These are phyloP conservation scores for Drosophila chauvacae DNA, from an alignment of 1,140 invertebrate genomes.

Conservation along the genomic window DNA sequence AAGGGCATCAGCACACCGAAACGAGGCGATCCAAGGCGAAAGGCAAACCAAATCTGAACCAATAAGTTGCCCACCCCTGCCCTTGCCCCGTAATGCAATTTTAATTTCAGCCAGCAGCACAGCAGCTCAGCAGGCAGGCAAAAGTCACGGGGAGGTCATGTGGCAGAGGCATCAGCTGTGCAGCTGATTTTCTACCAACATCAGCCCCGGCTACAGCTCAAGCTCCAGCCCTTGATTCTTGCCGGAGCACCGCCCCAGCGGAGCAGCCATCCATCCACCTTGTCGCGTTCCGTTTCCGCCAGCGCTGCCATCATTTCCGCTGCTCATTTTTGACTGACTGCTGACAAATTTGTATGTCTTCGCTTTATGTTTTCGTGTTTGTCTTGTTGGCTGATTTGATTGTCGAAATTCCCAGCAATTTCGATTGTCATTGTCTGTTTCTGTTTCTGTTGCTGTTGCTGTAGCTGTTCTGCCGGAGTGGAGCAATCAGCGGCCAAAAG, in stretches of 20 bases:
- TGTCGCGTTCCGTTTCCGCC: conserved; percentile 67
- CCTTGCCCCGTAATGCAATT: conserved; percentile 72
- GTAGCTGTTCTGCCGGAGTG: conserved; percentile 16
- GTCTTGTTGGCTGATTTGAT: conserved; percentile 71
- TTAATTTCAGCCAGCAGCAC: conserved; percentile 71
- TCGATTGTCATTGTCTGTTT: conserved; percentile 59
- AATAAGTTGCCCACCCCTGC: conserved; percentile 34
- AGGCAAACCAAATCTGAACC: conserved; percentile 34
- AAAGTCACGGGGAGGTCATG: conserved; percentile 50
- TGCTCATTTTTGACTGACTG: conserved; percentile 76
- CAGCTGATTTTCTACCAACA: conserved; percentile 39
- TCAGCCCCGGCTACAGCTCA: conserved; percentile 1
- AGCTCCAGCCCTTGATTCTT: background rate
- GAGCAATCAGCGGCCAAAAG: conserved; percentile 37
- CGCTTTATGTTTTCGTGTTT: conserved; percentile 59
- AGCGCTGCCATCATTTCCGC: conserved; percentile 76
- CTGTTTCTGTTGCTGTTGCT: conserved; percentile 9
- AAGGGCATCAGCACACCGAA: conserved; percentile 29
- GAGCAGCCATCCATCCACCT: conserved; percentile 31
- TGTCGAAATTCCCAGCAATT: conserved; percentile 62
- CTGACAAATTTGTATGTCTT: conserved; percentile 61
- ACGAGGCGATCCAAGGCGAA: conserved; percentile 31
- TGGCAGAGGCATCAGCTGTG: conserved; percentile 51
- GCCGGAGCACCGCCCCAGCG: conserved; percentile 6
- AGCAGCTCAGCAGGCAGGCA: conserved; percentile 48